phyloP scores from a whole-genome alignment of 2,888 invertebrate species.

The Machimus atricapillus region DNA sequence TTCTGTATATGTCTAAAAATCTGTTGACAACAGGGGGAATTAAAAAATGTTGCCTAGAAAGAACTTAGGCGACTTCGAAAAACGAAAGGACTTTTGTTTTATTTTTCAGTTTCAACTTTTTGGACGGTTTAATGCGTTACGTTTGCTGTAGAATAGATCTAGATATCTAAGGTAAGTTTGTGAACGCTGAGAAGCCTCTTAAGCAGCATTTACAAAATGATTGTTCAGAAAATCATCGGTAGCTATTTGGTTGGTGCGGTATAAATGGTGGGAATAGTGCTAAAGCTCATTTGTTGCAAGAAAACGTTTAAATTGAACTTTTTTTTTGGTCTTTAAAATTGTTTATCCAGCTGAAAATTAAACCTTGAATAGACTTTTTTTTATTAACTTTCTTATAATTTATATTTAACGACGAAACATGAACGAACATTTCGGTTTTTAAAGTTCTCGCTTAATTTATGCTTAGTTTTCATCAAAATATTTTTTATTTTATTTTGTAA shows the following conservation, averaged over 20 bases:
- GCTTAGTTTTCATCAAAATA: neutral
- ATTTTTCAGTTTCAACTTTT: neutral
- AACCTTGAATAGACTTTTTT: neutral
- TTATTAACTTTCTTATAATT: neutral
- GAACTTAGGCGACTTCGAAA: neutral
- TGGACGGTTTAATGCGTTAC: constrained; percentile 27
- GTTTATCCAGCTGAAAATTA: constrained; percentile 21
- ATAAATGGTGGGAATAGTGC: constrained; percentile 32
- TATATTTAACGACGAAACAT: neutral
- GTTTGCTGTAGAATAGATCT: neutral
- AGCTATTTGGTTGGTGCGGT: constrained; percentile 3
- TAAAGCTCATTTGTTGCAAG: constrained; percentile 29
- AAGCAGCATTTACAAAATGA: constrained; percentile 17
- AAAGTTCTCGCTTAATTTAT: neutral
- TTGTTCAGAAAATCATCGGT: constrained; percentile 27
- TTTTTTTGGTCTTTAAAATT: constrained; percentile 4
- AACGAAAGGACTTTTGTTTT: neutral
- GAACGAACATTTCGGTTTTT: neutral
- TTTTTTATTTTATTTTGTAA: neutral
- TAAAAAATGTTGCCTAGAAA: neutral
- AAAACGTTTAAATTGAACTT: neutral
- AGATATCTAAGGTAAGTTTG: neutral
- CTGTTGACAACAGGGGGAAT: neutral
- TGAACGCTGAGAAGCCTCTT: neutral
- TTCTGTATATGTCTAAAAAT: neutral